A percentile compares a stretch with the other conserved stretches of the same genome.
Evolutionary conservation across 2,113 vertebrate genomes (phyloP).

Genomic region (Pygoscelis adeliae): DNA sequence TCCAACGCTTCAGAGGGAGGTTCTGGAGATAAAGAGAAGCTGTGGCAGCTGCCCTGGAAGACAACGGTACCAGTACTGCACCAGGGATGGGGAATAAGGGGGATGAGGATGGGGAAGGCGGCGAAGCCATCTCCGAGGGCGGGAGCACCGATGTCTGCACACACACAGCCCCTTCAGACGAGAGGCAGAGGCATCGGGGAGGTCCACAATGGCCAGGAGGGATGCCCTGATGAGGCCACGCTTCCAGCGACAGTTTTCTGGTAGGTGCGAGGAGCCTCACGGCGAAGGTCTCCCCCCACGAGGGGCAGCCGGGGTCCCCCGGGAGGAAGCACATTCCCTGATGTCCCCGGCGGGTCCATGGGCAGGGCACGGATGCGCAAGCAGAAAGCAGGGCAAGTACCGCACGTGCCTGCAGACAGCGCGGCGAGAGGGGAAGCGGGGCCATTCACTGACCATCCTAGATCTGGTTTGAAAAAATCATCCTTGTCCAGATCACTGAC

Average conservation of each 20-base stretch:
- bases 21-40: neutral
- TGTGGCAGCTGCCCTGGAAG: neutral
- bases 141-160: neutral
- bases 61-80: neutral
- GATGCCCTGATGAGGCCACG: fast-evolving
- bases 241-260: neutral
- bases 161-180: neutral
- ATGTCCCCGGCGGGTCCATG: fast-evolving
- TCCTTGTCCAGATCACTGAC: neutral
- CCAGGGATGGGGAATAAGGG: neutral
- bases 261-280: neutral
- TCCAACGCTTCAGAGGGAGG: neutral
- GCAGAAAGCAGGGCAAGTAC: neutral
- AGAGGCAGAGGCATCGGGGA: fast-evolving
- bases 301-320: neutral
- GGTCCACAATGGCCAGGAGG: neutral
- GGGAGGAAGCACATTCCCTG: neutral
- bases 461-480: neutral
- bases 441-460: fast-evolving
- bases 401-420: neutral
- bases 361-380: fast-evolving
- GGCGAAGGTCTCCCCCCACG: fast-evolving
- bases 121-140: neutral
- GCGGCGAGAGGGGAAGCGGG: fast-evolving
- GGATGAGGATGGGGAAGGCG: neutral